Evolutionary conservation across 37 sponge, comb jelly and placozoan genomes (phyloP).

Genomic region (Haliclona indistincta): DNA sequence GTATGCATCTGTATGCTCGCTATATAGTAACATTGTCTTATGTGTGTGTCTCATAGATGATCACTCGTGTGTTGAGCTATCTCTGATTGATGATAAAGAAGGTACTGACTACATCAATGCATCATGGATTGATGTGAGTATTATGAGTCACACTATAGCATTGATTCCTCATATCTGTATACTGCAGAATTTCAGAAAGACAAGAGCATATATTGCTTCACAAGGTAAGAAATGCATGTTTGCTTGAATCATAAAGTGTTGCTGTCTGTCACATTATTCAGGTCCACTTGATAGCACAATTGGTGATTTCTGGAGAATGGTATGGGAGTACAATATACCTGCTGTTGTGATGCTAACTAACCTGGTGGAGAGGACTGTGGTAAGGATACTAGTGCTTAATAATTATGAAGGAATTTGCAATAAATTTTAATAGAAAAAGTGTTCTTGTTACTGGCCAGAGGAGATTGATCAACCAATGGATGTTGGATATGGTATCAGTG

Average conservation of each 20-base stretch:
- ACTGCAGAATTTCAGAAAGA: too few relatives aligned
- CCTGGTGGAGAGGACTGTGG: slow-evolving; percentile 50
- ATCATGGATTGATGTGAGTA: slow-evolving; percentile 55
- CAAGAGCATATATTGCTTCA: too few relatives aligned
- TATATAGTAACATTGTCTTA: too few relatives aligned
- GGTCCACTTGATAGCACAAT: slow-evolving; percentile 63
- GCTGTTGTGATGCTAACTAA: slow-evolving; percentile 76
- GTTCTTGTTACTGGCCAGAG: slow-evolving; percentile 83
- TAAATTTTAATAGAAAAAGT: slow-evolving; percentile 75
- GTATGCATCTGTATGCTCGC: slow-evolving; percentile 27
- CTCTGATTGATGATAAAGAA: background rate
- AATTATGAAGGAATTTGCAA: too few relatives aligned
- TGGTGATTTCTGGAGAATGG: slow-evolving; percentile 77
- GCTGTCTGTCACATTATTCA: too few relatives aligned
- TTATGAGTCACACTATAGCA: too few relatives aligned
- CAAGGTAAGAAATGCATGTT: too few relatives aligned
- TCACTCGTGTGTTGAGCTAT: slow-evolving; percentile 28
- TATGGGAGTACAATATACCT: slow-evolving; percentile 58
- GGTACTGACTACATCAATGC: slow-evolving; percentile 67
- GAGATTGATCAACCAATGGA: slow-evolving; percentile 18
- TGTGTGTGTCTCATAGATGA: too few relatives aligned
- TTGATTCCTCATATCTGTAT: too few relatives aligned
- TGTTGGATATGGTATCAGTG: slow-evolving; percentile 19
- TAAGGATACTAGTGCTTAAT: too few relatives aligned
- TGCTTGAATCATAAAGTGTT: too few relatives aligned